Evolutionary conservation across 2,797 vertebrate genomes (phyloP).

Genomic region (Parauchenoglanis ngamensis): DNA sequence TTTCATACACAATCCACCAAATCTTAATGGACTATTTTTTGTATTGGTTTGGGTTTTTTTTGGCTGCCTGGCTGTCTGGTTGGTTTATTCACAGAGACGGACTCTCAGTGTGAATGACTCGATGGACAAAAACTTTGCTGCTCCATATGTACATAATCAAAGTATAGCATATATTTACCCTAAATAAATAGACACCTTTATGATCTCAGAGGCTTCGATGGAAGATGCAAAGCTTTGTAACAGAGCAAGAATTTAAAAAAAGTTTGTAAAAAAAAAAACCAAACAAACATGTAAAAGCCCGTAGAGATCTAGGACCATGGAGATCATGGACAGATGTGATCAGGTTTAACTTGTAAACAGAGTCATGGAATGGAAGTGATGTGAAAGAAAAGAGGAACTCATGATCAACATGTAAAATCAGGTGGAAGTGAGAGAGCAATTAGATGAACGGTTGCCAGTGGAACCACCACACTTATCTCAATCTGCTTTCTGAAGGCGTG

Average conservation of each 20-base stretch:
- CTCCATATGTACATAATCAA: background rate
- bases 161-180: background rate
- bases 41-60: background rate
- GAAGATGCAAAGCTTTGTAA: background rate
- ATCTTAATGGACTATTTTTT: background rate
- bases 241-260: too few species aligned
- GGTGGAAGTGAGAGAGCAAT: background rate
- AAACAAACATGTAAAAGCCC: background rate
- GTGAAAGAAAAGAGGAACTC: background rate
- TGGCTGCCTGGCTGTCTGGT: background rate
- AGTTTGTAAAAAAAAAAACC: too few species aligned
- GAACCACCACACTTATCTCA: background rate
- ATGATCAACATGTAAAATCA: background rate
- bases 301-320: background rate
- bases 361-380: background rate
- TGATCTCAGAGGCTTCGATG: background rate
- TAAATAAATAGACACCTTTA: background rate
- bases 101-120: background rate
- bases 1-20: background rate
- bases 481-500: background rate
- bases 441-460: background rate
- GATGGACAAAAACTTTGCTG: background rate
- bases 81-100: background rate
- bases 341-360: background rate
- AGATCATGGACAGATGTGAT: background rate